Evolutionary conservation across 2,797 vertebrate species (phyloP).

Genomic region (Craterocephalus amniculus): DNA sequence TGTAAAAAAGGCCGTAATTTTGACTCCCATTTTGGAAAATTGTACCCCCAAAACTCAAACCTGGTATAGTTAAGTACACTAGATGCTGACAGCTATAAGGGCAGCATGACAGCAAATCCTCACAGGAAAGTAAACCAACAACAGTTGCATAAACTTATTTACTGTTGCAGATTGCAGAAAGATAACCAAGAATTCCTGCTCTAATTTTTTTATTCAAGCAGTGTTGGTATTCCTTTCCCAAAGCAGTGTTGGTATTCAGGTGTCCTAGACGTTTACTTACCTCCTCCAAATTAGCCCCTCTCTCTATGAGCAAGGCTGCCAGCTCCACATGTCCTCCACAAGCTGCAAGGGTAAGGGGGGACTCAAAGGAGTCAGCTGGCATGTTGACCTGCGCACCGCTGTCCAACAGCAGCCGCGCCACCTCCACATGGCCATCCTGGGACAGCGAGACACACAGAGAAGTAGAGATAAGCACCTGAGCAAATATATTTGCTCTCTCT

Average conservation of each 20-base stretch:
- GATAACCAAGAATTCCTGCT: background rate
- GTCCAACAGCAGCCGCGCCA: constrained; percentile 97
- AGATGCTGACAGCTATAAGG: background rate
- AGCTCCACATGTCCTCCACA: constrained; percentile 98
- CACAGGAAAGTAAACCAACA: background rate
- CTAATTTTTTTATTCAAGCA: background rate
- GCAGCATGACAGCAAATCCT: background rate
- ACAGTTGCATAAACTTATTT: constrained; percentile 5
- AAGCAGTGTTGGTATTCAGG: background rate
- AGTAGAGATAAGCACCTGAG: constrained; percentile 83
- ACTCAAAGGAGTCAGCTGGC: constrained; percentile 98
- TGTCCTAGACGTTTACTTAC: constrained; percentile 39
- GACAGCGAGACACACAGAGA: constrained; percentile 82
- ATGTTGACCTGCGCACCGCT: constrained; percentile 99
- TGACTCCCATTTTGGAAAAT: background rate
- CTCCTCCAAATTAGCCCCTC: constrained; percentile 98
- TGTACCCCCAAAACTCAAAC: background rate
- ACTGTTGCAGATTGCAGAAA: background rate
- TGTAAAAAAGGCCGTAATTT: background rate
- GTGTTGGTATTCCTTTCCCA: background rate
- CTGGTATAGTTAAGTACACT: background rate
- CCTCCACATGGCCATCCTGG: constrained; percentile 98
- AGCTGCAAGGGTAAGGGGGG: constrained; percentile 95
- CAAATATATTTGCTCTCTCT: constrained; percentile 29
- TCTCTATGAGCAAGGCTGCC: constrained; percentile 95